Conservation (phyloP, 2,888 invertebrate genomes). For the Synanthedon tipuliformis region DNA sequence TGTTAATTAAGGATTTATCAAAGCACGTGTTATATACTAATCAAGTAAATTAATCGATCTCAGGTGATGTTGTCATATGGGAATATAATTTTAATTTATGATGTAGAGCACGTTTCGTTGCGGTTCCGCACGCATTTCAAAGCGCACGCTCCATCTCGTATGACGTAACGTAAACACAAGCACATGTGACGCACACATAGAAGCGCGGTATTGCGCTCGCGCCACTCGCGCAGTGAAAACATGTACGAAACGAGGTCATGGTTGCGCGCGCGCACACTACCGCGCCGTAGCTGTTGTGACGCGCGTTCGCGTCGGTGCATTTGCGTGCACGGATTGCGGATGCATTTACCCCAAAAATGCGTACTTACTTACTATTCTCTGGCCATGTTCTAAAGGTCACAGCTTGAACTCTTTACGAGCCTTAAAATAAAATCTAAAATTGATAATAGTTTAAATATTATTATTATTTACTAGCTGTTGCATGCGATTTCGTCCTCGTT, state of each 20-base stretch:
- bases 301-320: conserved; percentile 6
- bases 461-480: too few relatives aligned
- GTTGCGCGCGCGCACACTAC: conserved; percentile 32
- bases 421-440: too few relatives aligned
- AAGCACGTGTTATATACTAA: too few relatives aligned
- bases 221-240: conserved; percentile 34
- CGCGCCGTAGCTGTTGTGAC: conserved; percentile 11
- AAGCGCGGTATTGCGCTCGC: conserved; percentile 6
- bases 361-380: neutral
- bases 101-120: conserved; percentile 10
- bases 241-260: conserved; percentile 44
- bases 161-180: conserved; percentile 35
- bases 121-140: conserved; percentile 2
- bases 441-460: too few relatives aligned
- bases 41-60: too few relatives aligned
- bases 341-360: conserved; percentile 13
- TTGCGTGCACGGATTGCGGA: conserved; percentile 33
- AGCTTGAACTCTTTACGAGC: too few relatives aligned
- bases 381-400: too few relatives aligned
- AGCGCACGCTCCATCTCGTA: conserved; percentile 22
- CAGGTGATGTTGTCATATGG: too few relatives aligned
- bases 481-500: too few relatives aligned
- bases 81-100: too few relatives aligned
- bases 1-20: too few relatives aligned
- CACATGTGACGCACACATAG: conserved; percentile 11